phyloP scores from a whole-genome alignment of 2,113 vertebrate species.

The Callipepla californica region DNA sequence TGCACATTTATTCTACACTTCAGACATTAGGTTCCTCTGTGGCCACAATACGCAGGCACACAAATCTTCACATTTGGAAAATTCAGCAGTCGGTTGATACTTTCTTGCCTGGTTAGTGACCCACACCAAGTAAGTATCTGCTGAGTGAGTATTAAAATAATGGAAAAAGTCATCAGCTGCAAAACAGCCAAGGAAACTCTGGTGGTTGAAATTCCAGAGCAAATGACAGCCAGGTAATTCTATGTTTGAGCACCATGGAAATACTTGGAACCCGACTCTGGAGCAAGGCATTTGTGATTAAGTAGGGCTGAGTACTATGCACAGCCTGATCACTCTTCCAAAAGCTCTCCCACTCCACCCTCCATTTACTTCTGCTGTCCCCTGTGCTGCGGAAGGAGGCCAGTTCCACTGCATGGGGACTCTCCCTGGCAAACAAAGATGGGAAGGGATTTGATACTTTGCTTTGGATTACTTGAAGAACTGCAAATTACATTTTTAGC shows the following conservation, averaged over 20 bases:
- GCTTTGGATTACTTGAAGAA: constrained; percentile 62
- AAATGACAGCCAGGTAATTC: background rate
- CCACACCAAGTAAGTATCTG: constrained; percentile 1
- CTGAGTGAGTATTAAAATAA: constrained; percentile 37
- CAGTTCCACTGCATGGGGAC: background rate
- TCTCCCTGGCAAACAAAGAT: constrained; percentile 43
- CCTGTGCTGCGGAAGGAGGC: constrained; percentile 17
- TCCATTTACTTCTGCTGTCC: constrained; percentile 56
- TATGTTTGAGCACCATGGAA: constrained; percentile 43
- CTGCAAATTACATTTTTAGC: constrained; percentile 68
- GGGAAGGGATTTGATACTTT: constrained; percentile 64
- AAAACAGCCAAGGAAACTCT: constrained; percentile 35
- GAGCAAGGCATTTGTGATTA: constrained; percentile 47
- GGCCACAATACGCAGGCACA: background rate
- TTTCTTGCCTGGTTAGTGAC: constrained; percentile 19
- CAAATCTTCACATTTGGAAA: constrained; percentile 21
- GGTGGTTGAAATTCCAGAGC: constrained; percentile 35
- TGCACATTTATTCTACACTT: background rate
- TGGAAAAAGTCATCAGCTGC: constrained; percentile 43
- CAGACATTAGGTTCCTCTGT: background rate
- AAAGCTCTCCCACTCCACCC: constrained; percentile 51
- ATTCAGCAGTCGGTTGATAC: background rate
- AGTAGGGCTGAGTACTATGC: constrained; percentile 27
- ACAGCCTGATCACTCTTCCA: constrained; percentile 52
- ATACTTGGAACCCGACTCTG: constrained; percentile 20